Base-by-base conservation (phyloP, 2,888 invertebrate genomes). In the Aspidiotus rigidus region DNA sequence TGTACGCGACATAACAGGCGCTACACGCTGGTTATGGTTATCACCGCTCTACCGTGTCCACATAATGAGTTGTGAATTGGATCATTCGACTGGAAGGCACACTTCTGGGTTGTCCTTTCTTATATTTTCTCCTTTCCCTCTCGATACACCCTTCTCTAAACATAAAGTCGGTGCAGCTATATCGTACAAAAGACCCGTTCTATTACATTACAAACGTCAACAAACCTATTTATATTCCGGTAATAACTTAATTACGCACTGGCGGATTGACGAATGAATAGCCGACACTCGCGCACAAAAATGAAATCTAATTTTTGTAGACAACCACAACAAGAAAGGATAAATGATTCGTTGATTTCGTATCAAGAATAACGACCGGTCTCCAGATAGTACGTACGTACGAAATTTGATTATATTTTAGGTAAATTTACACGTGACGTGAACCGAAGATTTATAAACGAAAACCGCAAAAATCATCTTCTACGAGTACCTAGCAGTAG, bases 41-140 rank as follows among this genome's bases (percentile, higher is more conserved):
- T 66, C 66, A 66, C 57, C 66, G 56, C 59, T 28, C 28, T 66
- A 57, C 41, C 57, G 66, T 56, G 57, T 66, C 66, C 66, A 57
- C 66, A 66, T 66, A 66, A 66, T 66, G 66, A 66, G 66, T 57
- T 57, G 57, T 66, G 66, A 66, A 66, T 66, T 66, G 44, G 66
- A 66, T 57, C 66, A 66, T 66, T 66, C 66, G 57, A 17, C 66
- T 66, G 66, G 66, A 66, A 66, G 66, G 66, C 66, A 17, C 44
- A 49, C 28, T 44, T 54, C 39, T 54, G 13, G n/a, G 13, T 28
- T 56, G 44, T 16, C 44, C 62, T 42, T 57, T n/a, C 57, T 57
- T 57, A 57, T 16, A 16, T 16, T 57, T n/a, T 41, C 13, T 41
- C 40, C 13, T n/a, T 41, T 15, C 61, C n/a, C 39, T 10, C 61